These are phyloP conservation scores for Plagodis dolabraria DNA, from an alignment of 2,888 invertebrate species.

Conservation along the genomic window DNA sequence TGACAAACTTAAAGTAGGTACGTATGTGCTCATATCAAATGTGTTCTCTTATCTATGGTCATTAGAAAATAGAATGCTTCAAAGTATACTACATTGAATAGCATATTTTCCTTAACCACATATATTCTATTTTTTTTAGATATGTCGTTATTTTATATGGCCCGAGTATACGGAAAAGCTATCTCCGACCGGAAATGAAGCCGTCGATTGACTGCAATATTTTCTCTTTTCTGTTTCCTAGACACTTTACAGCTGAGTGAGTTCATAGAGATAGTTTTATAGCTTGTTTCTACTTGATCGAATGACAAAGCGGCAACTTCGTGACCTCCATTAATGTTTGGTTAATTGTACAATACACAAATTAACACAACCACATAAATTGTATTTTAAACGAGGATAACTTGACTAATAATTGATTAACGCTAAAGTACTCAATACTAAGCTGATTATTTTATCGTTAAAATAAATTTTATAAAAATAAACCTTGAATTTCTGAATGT, in stretches of 20 bases:
- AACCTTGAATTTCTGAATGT: constrained; percentile 1
- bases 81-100: too few species aligned
- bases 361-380: too few species aligned
- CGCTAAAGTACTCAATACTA: too few species aligned
- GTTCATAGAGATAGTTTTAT: constrained; percentile 20
- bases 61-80: too few species aligned
- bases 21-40: too few species aligned
- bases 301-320: constrained; percentile 21
- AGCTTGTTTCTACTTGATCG: constrained; percentile 34
- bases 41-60: too few species aligned
- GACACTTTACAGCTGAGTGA: constrained; percentile 21
- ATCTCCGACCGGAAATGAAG: constrained; percentile 53
- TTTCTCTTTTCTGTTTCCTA: constrained; percentile 38
- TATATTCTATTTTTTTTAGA: constrained; percentile 7
- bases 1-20: too few species aligned
- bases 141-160: constrained; percentile 28
- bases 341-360: neutral
- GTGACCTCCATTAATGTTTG: neutral
- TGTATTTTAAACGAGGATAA: too few species aligned
- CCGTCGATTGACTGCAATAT: constrained; percentile 34
- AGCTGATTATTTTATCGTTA: too few species aligned
- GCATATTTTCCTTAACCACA: too few species aligned
- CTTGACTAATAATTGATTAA: too few species aligned
- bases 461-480: neutral
- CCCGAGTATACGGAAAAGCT: constrained; percentile 28